These are phyloP conservation scores for Tenthredo amoena DNA, from an alignment of 2,888 invertebrate species.

Conservation along the genomic window DNA sequence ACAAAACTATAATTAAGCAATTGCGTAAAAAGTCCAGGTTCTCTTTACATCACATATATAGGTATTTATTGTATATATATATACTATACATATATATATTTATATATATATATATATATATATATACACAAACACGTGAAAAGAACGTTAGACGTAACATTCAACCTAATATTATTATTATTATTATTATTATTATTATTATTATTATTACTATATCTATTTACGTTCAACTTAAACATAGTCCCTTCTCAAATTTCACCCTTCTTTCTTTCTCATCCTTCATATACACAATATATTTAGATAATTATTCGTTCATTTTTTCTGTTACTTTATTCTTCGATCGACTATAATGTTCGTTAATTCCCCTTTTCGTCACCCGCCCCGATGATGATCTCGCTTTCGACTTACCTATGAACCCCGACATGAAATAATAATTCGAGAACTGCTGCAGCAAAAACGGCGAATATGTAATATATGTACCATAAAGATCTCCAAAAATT, in stretches of 20 bases:
- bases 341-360: background rate
- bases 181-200: background rate
- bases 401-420: background rate
- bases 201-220: background rate
- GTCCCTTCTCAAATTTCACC: background rate
- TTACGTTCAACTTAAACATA: background rate
- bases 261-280: conserved; percentile 27
- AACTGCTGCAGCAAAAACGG: background rate
- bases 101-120: background rate
- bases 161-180: conserved; percentile 23
- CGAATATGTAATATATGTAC: background rate
- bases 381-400: background rate
- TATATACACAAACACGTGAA: conserved; percentile 1
- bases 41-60: conserved; percentile 24
- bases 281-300: background rate
- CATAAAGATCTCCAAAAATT: conserved; percentile 14
- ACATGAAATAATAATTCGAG: background rate
- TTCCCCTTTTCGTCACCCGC: background rate
- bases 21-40: conserved; percentile 36
- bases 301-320: background rate
- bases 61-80: background rate
- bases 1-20: conserved; percentile 45
- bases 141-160: conserved; percentile 44
- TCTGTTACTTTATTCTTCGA: conserved; percentile 40
- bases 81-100: background rate